These are phyloP conservation scores for Rhopalosiphum maidis DNA, from an alignment of 1,140 invertebrate species.

Conservation along the genomic window DNA sequence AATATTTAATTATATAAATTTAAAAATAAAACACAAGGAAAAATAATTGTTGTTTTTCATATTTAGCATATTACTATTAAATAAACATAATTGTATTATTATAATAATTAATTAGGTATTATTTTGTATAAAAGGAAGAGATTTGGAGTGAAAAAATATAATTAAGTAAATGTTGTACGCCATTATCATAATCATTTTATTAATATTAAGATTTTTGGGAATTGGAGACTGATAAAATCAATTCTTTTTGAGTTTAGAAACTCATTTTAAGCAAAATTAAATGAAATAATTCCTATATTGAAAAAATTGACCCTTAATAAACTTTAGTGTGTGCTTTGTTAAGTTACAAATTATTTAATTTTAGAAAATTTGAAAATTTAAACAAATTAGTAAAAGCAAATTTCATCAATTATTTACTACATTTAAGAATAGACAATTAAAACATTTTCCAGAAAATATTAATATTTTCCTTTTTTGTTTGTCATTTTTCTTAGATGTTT, in stretches of 20 bases:
- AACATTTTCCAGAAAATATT: neutral
- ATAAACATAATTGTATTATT: conserved; percentile 34
- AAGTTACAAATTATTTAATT: conserved; percentile 31
- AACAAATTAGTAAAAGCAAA: neutral
- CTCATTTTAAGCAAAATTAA: conserved; percentile 12
- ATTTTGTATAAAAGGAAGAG: conserved; percentile 40
- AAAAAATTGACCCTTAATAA: neutral
- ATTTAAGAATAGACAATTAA: conserved; percentile 26
- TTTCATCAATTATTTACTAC: conserved; percentile 25
- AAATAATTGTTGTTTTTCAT: conserved; percentile 32
- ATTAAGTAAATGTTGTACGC: conserved; percentile 30
- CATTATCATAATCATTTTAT: conserved; percentile 30
- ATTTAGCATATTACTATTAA: conserved; percentile 36
- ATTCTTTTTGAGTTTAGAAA: conserved; percentile 42
- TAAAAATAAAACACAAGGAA: neutral
- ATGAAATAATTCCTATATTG: neutral
- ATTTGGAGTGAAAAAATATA: conserved; percentile 41
- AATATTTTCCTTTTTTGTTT: neutral
- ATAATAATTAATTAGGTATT: conserved; percentile 50
- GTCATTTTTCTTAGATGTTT: neutral
- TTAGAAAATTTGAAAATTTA: neutral
- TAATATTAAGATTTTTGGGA: conserved; percentile 35
- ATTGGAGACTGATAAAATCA: conserved; percentile 57
- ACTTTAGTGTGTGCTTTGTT: conserved; percentile 3
- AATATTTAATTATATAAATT: conserved; percentile 40